phyloP scores from a whole-genome alignment of 2,797 vertebrate genomes.

The Naso thynnoides region DNA sequence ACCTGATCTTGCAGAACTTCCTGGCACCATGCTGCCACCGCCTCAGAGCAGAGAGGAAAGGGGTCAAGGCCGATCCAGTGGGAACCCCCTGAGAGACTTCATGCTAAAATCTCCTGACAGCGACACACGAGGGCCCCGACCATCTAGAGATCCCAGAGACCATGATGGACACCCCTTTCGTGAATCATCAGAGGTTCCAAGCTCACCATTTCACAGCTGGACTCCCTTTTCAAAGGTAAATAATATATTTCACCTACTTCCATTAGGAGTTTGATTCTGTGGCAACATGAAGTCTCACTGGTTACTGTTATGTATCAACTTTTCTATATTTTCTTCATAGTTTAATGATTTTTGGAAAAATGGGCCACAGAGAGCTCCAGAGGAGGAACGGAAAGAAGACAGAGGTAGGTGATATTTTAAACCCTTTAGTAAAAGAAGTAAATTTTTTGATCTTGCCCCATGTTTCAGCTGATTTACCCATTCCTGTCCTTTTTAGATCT shows the following conservation, averaged over 20 bases:
- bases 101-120: conserved; percentile 90
- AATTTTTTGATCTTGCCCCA: background rate
- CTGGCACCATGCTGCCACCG: conserved; percentile 68
- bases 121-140: conserved; percentile 38
- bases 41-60: conserved; percentile 36
- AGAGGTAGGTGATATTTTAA: conserved; percentile 68
- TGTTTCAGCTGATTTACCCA: background rate
- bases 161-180: conserved; percentile 64
- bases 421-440: background rate
- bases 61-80: conserved; percentile 37
- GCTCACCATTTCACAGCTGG: conserved; percentile 60
- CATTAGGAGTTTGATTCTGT: background rate
- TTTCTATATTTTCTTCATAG: conserved; percentile 46
- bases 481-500: conserved; percentile 81
- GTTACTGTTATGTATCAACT: background rate
- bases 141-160: conserved; percentile 47
- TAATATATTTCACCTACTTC: background rate
- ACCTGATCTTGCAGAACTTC: conserved; percentile 73
- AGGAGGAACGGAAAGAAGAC: conserved; percentile 76
- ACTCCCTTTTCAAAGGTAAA: conserved; percentile 80
- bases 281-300: background rate
- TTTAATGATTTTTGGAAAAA: conserved; percentile 78
- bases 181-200: conserved; percentile 48
- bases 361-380: conserved; percentile 42
- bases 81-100: conserved; percentile 87